phyloP scores from a whole-genome alignment of 2,797 vertebrate species.

The Rhynchotus rufescens region DNA sequence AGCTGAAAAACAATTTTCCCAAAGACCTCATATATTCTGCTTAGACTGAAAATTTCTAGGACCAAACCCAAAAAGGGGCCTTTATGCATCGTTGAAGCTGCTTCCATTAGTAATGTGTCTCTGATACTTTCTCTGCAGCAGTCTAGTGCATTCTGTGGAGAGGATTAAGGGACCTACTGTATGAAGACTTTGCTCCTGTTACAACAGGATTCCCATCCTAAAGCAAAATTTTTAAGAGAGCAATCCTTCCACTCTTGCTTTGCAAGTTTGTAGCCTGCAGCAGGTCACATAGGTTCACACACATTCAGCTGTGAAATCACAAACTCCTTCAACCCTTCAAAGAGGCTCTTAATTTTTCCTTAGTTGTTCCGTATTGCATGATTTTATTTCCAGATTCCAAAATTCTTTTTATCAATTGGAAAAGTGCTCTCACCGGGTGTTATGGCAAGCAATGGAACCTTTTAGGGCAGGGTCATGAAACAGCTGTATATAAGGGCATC shows the following conservation, averaged over 20 bases:
- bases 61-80: not conserved
- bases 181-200: not conserved
- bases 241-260: not conserved
- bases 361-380: not conserved
- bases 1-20: not conserved
- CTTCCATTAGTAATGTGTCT: not conserved
- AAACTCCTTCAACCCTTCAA: not conserved
- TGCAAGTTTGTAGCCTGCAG: not conserved
- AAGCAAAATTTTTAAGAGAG: not conserved
- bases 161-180: not conserved
- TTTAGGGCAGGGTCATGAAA: not conserved
- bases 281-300: not conserved
- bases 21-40: not conserved
- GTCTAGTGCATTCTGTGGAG: not conserved
- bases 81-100: not conserved
- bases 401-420: not conserved
- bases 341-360: not conserved
- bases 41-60: not conserved
- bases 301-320: not conserved
- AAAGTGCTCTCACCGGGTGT: not conserved
- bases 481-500: not conserved
- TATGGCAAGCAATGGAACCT: not conserved
- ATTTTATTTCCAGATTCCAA: conserved; percentile 1
- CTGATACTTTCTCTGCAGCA: not conserved
- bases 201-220: not conserved